Evolutionary conservation across 1,140 invertebrate genomes (phyloP), one percentile per base, ranked within the genome.

Genomic region (Coenobita brevimanus): DNA sequence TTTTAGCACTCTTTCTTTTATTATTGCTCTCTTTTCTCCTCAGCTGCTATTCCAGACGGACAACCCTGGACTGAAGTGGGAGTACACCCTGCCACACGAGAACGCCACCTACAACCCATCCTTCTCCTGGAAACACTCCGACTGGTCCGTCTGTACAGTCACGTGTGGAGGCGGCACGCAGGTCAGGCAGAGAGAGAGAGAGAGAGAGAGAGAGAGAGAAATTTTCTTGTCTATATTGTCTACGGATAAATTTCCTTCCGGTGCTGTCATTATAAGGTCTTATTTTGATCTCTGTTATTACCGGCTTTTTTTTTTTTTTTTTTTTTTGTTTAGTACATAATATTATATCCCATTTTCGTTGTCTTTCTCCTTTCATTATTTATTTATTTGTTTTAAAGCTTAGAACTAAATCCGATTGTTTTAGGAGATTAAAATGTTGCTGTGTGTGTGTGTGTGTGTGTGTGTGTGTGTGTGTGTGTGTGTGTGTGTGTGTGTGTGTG

Each of bases 11-110:
- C 41, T n/a, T 30, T 21, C 0, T 36, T n/a, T 8, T 15, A 24
- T 13, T 2, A 3, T 57, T 36, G 24, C 43, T 79, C 76, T 46
- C 30, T 33, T 46, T 36, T 36, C 43, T 43, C 41, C 93, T 6
- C 93, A 97, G 97, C 93, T 97, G 33, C 95, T 97, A 90, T 96
- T 96, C 91, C 95, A 96, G 91, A 96, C 96, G n/a, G 94, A 95
- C 88, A 97, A 97, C 92, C 95, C 96, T 0, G 97, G 97, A 21
- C 94, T 98, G 21, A 94, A 93, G 79, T 97, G 96, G 93, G 96
- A 97, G 92, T 98, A 97, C 93, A 96, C 96, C 0, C 93, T 96
- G 78, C 95, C 95, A 17, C 95, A 95, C 79, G 93, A 93, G 91
- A 95, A 94, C 92, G 93, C 91, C 78, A 92, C 95, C 92, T 91